phyloP scores from a whole-genome alignment of 2,797 vertebrate species.

The Pangasius macronema region DNA sequence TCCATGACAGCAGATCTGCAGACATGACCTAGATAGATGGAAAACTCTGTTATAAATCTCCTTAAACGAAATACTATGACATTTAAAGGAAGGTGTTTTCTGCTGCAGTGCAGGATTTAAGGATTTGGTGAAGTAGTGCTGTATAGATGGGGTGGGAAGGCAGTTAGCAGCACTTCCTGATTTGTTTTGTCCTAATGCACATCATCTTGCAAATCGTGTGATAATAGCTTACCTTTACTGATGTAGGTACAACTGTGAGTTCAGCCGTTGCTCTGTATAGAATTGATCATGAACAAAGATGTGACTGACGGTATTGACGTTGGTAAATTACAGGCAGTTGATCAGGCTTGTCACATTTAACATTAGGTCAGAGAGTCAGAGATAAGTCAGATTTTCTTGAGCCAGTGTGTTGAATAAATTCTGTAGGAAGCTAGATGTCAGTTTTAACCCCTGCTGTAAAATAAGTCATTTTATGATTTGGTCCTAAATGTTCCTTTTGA shows the following conservation, averaged over 20 bases:
- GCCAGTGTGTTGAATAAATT: not conserved
- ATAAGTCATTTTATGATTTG: not conserved
- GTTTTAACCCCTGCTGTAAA: not conserved
- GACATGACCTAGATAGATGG: conserved; percentile 8
- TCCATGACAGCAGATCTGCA: conserved; percentile 46
- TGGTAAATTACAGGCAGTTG: too few species aligned
- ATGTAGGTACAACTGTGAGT: not conserved
- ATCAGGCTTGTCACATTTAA: not conserved
- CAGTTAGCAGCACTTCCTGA: conserved; percentile 67
- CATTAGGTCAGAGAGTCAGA: not conserved
- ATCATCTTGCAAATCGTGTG: not conserved
- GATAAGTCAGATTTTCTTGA: not conserved
- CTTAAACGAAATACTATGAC: conserved; percentile 52
- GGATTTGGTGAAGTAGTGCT: conserved; percentile 47
- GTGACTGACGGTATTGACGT: not conserved
- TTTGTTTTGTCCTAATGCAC: conserved; percentile 4
- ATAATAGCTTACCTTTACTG: not conserved
- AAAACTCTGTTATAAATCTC: conserved; percentile 46
- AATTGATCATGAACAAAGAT: not conserved
- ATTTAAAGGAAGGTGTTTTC: conserved; percentile 69
- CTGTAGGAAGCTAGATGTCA: not conserved
- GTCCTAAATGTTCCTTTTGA: not conserved
- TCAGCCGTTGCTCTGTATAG: not conserved
- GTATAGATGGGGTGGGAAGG: conserved; percentile 30
- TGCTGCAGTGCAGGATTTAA: conserved; percentile 66